phyloP scores from a whole-genome alignment of 2,113 vertebrate genomes.

The Camelus bactrianus region DNA sequence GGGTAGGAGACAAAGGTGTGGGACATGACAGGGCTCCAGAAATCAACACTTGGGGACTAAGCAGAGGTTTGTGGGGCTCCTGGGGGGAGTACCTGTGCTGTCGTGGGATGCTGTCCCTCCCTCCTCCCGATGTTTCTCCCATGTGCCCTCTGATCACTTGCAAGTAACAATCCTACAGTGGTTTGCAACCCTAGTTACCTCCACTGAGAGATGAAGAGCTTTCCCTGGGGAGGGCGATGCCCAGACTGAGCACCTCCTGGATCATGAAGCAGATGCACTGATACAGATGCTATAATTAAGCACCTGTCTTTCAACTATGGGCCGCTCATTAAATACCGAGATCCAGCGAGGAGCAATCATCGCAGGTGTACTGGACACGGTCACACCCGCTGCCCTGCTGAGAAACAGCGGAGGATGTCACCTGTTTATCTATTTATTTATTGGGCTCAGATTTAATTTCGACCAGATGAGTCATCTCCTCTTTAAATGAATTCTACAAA shows the following conservation, averaged over 20 bases:
- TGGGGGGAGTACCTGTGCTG: accelerated
- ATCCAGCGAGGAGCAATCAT: accelerated
- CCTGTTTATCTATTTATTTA: background rate
- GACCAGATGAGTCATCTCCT: background rate
- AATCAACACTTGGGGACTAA: background rate
- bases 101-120: background rate
- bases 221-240: background rate
- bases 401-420: background rate
- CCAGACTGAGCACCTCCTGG: background rate
- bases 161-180: too few species aligned
- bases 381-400: background rate
- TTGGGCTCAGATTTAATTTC: background rate
- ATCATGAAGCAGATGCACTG: accelerated
- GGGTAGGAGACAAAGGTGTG: accelerated
- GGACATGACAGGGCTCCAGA: background rate
- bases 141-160: background rate
- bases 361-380: background rate
- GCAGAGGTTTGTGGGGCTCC: accelerated
- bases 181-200: background rate
- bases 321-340: background rate
- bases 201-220: background rate
- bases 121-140: background rate
- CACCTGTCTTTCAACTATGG: background rate
- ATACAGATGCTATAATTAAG: background rate
- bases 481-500: background rate